Base-by-base conservation (phyloP, 2,888 invertebrate genomes). In the Cyclophora punctaria region DNA sequence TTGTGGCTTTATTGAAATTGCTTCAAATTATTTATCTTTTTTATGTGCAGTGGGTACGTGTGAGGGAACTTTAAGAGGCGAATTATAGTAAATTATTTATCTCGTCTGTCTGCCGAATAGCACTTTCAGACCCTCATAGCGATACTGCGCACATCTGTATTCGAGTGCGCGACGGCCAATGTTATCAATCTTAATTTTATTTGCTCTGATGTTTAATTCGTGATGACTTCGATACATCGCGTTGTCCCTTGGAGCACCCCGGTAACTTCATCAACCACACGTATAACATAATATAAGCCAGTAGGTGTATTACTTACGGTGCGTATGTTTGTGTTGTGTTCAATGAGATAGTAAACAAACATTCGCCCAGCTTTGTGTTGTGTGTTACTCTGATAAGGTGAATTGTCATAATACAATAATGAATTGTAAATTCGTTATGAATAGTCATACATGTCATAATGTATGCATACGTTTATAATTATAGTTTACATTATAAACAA, bases 1-100 rank as follows among this genome's bases (percentile, higher is more conserved):
- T 86, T 85, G 84, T 83, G 77, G 79, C 77, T 79, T 83, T 84
- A 85, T 82, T 80, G 82, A 81, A 84, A 83, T 79, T 73, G 81
- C 78, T 75, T 62, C 66, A 71, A 78, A 80, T 84, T 82, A 78
- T 82, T 80, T 78, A 73, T 78, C 71, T 73, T 69, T 71, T 69
- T 72, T 69, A 61, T 61, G 53, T 60, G 53, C 58, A 55, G 55
- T 62, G 59, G 60, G 59, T 59, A 62, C 62, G 61, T 58, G 59
- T 52, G 60, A 57, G 59, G 60, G 46, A 48, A 48, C 49, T 48
- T 53, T 42, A 5, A 46, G 46, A 47, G 37, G 46, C 42, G 7
- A 49, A 48, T 48, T 48, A 47, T 49, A 41, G 42, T 44, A 41
- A 50, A 48, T 55, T 35, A 52, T 52, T 44, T 48, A 47, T 46